Base-by-base conservation (phyloP, 1,140 invertebrate genomes). In the Cotesia glomerata region DNA sequence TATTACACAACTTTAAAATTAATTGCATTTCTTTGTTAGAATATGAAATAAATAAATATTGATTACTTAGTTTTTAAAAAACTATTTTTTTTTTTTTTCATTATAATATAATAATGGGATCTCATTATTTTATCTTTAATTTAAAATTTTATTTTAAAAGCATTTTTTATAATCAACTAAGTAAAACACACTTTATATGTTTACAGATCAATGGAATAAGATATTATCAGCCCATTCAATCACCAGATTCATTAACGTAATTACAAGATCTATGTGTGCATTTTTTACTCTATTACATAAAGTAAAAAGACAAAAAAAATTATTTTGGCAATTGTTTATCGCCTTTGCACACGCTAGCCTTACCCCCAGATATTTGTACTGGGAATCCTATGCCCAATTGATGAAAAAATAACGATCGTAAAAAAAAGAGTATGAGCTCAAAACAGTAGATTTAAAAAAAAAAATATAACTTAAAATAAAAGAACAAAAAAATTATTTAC, bases 191-290 rank as follows among this genome's bases (percentile, higher is more conserved):
- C 3, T 18, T 26, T 26, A 49, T 65, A 11, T 52, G 5, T 65
- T 90, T 90, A 4, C 87, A 93, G 92, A 92, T 92, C 89, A 93
- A 93, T 79, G 92, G 92, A 16, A 84, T 92, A 71, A 89, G 91
- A 82, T 93, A 91, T 88, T 93, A 92, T 85, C 91, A 92, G 74
- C 91, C 91, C 8, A 89, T 85, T 0, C 80, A 80, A 18, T 77
- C 79, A 52, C 71, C 80, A 26, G 79, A 80, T 71, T 74, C 80
- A 51, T 82, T 82, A 59, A 82, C 81, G 82, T 84, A 82, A 84
- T 79, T 84, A 69, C 69, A 75, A 77, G 75, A 73, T 64, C 8
- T 73, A 63, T 52, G 26, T 49, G 67, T 64, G 35, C 66, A 58
- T 64, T 62, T 54, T 36, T 52, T 69, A 51, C 49, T 59, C 11